Percentiles rank a stretch among this genome's conserved stretches.
Conservation (phyloP, 1,140 invertebrate genomes). For the Tetramorium parvispinum region DNA sequence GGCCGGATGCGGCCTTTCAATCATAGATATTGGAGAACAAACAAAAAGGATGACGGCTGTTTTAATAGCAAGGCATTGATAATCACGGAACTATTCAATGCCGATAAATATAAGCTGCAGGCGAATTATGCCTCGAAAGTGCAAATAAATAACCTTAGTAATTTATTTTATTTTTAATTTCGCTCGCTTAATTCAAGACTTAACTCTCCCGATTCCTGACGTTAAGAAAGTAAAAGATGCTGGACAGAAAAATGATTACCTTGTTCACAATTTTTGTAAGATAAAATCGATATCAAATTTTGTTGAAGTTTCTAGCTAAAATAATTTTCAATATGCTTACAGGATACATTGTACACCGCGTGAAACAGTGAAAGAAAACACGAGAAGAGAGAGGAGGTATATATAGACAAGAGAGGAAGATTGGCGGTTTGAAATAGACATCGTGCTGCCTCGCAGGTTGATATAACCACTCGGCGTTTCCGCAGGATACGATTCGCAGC, state of each 20-base stretch:
- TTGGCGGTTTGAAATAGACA: slow-evolving; percentile 64
- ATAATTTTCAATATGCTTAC: not conserved
- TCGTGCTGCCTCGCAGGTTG: slow-evolving; percentile 68
- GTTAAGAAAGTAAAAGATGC: not conserved
- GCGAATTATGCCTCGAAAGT: not conserved
- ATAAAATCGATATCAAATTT: not conserved
- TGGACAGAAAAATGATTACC: not conserved
- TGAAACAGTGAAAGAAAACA: slow-evolving; percentile 9
- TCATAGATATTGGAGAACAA: slow-evolving; percentile 2
- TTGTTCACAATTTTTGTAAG: not conserved
- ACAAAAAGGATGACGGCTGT: not conserved
- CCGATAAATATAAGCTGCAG: not conserved
- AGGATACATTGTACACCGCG: slow-evolving; percentile 5
- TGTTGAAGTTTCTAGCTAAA: not conserved
- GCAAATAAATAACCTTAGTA: slow-evolving; percentile 8
- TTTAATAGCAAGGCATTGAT: slow-evolving; percentile 9
- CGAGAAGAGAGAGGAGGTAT: not conserved
- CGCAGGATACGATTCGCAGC: slow-evolving; percentile 77
- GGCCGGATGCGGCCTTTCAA: slow-evolving; percentile 36
- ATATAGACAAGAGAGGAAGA: slow-evolving; percentile 42
- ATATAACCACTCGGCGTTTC: slow-evolving; percentile 76
- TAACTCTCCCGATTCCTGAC: not conserved
- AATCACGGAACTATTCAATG: not conserved
- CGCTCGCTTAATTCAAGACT: not conserved
- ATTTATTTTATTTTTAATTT: slow-evolving; percentile 6